Conservation (phyloP, 2,888 invertebrate species). For the Diaperis boleti region DNA sequence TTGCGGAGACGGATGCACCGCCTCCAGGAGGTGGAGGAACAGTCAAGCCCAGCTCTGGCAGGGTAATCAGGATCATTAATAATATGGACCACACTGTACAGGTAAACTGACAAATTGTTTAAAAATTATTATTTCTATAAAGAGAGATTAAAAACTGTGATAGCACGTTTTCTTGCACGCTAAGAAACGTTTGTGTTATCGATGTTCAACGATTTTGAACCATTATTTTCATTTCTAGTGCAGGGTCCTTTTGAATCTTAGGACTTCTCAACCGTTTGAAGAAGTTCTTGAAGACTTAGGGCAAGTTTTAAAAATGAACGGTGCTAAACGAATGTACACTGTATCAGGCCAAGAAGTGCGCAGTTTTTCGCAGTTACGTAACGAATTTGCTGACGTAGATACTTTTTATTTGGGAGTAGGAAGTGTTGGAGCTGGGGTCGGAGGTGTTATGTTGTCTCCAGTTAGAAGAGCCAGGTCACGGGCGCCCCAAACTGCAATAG, state of each 20-base stretch:
- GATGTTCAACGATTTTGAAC: not conserved
- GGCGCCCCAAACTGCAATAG: constrained; percentile 69
- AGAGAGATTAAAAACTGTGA: constrained; percentile 1
- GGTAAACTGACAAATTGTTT: constrained; percentile 16
- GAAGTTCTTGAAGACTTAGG: constrained; percentile 94
- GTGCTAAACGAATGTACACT: constrained; percentile 92
- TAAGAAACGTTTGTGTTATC: constrained; percentile 2
- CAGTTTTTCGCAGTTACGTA: constrained; percentile 92
- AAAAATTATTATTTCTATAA: constrained; percentile 19
- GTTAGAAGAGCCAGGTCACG: constrained; percentile 76
- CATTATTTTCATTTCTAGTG: constrained; percentile 78
- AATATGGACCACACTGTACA: constrained; percentile 84
- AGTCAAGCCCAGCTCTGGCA: constrained; percentile 83
- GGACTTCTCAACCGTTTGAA: constrained; percentile 94
- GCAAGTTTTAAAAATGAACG: constrained; percentile 91
- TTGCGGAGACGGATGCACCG: constrained; percentile 84
- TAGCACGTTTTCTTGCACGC: constrained; percentile 28
- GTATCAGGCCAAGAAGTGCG: constrained; percentile 93
- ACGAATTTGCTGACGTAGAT: constrained; percentile 92
- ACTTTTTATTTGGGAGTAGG: constrained; percentile 86
- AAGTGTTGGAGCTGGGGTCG: constrained; percentile 63
- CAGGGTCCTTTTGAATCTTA: constrained; percentile 89
- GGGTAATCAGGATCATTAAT: constrained; percentile 93
- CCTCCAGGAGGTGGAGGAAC: constrained; percentile 73
- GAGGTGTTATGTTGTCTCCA: constrained; percentile 72